Conservation (phyloP, 2,888 invertebrate genomes). For the Gibbula magus region DNA sequence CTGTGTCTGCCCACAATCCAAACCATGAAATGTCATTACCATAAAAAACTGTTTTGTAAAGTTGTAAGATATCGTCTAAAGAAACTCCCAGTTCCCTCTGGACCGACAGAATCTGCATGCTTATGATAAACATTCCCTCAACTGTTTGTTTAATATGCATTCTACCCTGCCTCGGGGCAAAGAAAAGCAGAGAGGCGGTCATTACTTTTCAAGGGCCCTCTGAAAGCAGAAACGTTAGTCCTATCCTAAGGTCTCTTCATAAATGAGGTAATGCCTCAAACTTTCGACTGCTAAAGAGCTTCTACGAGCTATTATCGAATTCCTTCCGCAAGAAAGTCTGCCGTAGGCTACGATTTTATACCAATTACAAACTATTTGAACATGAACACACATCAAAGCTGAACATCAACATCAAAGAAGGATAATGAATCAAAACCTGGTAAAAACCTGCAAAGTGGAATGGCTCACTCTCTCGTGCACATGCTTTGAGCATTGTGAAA, state of each 20-base stretch:
- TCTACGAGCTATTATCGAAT: constrained; percentile 1
- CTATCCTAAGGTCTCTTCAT: background rate
- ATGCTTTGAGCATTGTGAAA: background rate
- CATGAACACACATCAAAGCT: constrained; percentile 8
- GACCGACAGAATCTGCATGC: no score
- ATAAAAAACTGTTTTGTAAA: no score
- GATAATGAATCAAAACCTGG: background rate
- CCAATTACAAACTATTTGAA: constrained; percentile 13
- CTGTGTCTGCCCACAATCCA: no score
- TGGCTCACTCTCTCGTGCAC: background rate
- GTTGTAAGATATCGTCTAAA: no score
- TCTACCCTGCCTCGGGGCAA: no score
- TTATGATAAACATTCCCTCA: no score
- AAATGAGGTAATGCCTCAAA: background rate
- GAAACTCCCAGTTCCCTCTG: no score
- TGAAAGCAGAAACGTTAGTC: no score
- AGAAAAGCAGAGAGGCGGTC: no score
- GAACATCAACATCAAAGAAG: background rate
- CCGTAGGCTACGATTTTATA: constrained; percentile 1
- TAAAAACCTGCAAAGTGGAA: background rate
- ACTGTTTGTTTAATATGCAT: no score
- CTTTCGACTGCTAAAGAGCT: background rate
- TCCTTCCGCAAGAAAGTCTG: constrained; percentile 5
- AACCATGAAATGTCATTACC: no score
- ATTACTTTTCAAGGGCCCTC: no score